phyloP scores from a whole-genome alignment of 2,888 invertebrate species.

The Cephus nigrinus region DNA sequence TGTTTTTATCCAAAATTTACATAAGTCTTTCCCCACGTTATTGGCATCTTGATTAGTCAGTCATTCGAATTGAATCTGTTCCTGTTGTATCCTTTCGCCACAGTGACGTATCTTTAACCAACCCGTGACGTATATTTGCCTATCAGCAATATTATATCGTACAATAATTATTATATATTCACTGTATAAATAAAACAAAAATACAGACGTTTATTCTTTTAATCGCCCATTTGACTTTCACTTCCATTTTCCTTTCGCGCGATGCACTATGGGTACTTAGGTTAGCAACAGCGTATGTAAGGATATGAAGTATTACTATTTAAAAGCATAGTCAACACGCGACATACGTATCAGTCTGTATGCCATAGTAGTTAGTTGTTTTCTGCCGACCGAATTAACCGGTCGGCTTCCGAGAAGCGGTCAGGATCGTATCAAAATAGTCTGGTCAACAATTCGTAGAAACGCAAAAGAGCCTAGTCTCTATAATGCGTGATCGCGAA shows the following conservation, averaged over 20 bases:
- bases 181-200: too few species aligned
- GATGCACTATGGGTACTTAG: not conserved
- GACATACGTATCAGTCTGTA: constrained; percentile 6
- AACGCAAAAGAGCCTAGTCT: not conserved
- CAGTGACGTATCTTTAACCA: too few species aligned
- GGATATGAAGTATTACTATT: not conserved
- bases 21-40: too few species aligned
- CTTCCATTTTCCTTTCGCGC: not conserved
- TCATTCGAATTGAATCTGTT: too few species aligned
- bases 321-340: not conserved
- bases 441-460: constrained; percentile 5
- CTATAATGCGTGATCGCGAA: not conserved
- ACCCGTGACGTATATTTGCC: too few species aligned
- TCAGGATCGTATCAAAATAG: constrained; percentile 38
- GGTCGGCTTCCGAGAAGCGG: constrained; percentile 32
- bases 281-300: not conserved
- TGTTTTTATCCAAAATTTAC: too few species aligned
- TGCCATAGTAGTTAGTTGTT: constrained; percentile 28
- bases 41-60: too few species aligned
- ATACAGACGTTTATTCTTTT: too few species aligned
- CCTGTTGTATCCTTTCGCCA: too few species aligned
- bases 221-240: not conserved
- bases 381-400: constrained; percentile 36
- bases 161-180: too few species aligned
- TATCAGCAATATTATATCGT: too few species aligned